Conservation (phyloP, 2,113 vertebrate species). For the Pituophis catenifer region DNA sequence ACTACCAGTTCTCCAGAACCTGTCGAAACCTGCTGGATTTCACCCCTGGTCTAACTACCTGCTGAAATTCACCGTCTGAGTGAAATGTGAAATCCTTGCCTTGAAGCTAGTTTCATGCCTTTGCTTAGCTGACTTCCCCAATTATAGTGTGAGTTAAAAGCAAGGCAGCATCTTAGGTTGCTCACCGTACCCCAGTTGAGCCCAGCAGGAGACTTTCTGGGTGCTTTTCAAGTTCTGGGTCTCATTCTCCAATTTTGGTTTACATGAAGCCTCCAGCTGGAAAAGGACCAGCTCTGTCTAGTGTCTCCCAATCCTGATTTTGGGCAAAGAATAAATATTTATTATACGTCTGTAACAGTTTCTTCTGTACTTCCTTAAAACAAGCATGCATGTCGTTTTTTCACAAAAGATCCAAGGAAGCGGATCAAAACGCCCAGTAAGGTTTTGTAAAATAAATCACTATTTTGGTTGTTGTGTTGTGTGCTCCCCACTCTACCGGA, state of each 20-base stretch:
- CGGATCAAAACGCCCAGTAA: neutral
- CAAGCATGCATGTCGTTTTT: neutral
- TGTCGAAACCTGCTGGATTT: no score
- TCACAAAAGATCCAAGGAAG: neutral
- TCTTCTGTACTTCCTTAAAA: neutral
- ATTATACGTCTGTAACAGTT: neutral
- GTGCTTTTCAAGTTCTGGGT: neutral
- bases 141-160: neutral
- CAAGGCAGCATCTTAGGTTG: neutral
- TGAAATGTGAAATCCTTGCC: neutral
- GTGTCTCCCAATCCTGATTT: neutral
- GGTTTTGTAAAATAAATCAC: neutral
- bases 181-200: neutral
- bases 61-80: neutral
- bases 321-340: neutral
- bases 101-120: neutral
- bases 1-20: no score
- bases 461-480: no score
- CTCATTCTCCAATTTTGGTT: neutral
- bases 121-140: neutral
- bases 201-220: neutral
- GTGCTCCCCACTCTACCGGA: no score
- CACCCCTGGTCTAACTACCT: no score
- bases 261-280: neutral
- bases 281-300: neutral